Base-by-base conservation (phyloP, 2,113 vertebrate species). In the Seriola quinqueradiata region DNA sequence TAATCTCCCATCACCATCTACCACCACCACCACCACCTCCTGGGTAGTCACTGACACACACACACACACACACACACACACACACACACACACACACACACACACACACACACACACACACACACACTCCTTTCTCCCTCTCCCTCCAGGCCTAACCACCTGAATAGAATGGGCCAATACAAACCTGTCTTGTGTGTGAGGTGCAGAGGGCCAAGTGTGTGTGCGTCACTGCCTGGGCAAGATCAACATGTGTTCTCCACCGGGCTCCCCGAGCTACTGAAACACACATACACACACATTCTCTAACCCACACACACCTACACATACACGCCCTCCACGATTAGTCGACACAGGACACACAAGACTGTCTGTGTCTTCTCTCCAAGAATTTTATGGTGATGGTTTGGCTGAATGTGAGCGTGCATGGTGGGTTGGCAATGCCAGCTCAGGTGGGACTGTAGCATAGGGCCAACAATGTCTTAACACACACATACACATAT, bases 1-100 rank as follows among this genome's bases (percentile, higher is more conserved):
- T 95, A 97, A 96, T 96, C 95, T 95, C 92, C 86, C 89, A 92
- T 94, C 88, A 92, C 95, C 94, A 94, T 60, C 91, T 89, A 85
- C 90, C 82, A 87, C 87, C 86, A 79, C 83, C 92, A 77, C 83
- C 92, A 79, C 77, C 85, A 90, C 83, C 92, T 94, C 90, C 94
- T 87, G 80, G 89, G 89, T 90, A 90, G 89, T 84, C 87, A 71
- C 81, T 61, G 46, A 72, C 75, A 75, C 81, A 80, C 81, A 90
- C 92, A 48, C 63, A 72, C 76, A 75, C 81, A 80, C 82, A 90
- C 92, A 70, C 71, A 48, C 68, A 72, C 76, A 75, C 81, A 79
- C 82, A 90, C 92, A 70, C 71, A 48, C 63, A 48, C 63, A 72
- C 76, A 75, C 81, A 80, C 82, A 90, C 92, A 70, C 71, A 42